phyloP scores from a whole-genome alignment of 2,113 vertebrate genomes.

The Nyctibius bracteatus region DNA sequence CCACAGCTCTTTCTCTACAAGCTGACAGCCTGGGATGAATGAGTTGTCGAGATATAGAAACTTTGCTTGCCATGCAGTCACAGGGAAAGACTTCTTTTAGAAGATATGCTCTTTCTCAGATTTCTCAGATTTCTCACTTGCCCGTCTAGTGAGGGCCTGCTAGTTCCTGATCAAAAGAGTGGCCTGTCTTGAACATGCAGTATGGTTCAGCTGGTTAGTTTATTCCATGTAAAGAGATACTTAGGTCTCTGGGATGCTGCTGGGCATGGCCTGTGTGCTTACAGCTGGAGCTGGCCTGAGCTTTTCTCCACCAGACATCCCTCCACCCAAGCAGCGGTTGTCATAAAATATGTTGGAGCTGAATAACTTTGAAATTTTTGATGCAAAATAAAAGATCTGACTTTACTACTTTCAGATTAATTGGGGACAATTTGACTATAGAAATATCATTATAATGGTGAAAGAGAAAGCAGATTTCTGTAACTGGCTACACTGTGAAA shows the following conservation, averaged over 20 bases:
- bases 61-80: neutral
- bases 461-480: neutral
- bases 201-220: neutral
- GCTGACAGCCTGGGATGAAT: neutral
- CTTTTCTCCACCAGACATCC: neutral
- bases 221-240: neutral
- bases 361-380: neutral
- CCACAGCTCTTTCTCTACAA: neutral
- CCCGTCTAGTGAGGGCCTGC: neutral
- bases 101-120: neutral
- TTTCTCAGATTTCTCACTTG: neutral
- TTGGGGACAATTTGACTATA: neutral
- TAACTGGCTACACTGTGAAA: neutral
- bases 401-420: neutral
- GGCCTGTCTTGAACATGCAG: neutral
- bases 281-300: neutral
- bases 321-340: neutral
- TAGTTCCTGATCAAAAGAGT: neutral
- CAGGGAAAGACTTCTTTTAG: neutral
- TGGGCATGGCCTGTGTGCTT: neutral
- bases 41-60: neutral
- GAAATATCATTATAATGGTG: neutral
- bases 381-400: neutral
- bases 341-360: neutral
- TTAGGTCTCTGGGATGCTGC: neutral